Base-by-base conservation (phyloP, 2,113 vertebrate species). In the Myxocyprinus asiaticus region DNA sequence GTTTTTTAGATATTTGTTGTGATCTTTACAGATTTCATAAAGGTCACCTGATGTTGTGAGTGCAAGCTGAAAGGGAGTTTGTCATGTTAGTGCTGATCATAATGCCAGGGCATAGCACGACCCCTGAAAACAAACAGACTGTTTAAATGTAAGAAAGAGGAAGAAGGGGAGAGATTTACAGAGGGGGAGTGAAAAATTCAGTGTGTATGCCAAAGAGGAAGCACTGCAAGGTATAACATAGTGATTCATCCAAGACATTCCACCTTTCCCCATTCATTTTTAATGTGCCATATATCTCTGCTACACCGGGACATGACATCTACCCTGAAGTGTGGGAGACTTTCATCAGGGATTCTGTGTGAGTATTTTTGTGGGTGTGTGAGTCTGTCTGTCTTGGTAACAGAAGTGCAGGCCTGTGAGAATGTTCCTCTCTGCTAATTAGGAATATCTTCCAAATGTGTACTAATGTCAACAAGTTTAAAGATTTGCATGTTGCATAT, bases 281-380 rank as follows among this genome's bases (percentile, higher is more conserved):
- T 74, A 74, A 81, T 64, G 67, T 68, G 63, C 51, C 22, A 58
- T 73, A 74, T 78, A 73, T 82, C 43, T 22, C 56, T 53, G 69
- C 22, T 71, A 77, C 51, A 53, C 69, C 42, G 17, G 12, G 72
- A 73, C 50, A 58, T 73, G 75, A 82, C 68, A 78, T 78, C 80
- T 61, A 70, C 43, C 62, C 62, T 73, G 53, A 77, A 15, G 72
- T 66, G 72, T 48, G 68, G 58, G 59, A 72, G 62, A 73, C 70
- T 74, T 66, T 73, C 70, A 80, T 67, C 43, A 67, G 14, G 12
- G 48, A 73, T 73, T 77, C 58, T 76, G 15, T 74, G 68, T 81
- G 80, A n/a, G 22, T 9, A 6, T 62, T 3, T 56, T 33, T 59
- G 58, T 67, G 22, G 22, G 22, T 33, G 22, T 33, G 22, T 33